Evolutionary conservation across 2,113 vertebrate genomes (phyloP).

Genomic region (Parotia lawesii): DNA sequence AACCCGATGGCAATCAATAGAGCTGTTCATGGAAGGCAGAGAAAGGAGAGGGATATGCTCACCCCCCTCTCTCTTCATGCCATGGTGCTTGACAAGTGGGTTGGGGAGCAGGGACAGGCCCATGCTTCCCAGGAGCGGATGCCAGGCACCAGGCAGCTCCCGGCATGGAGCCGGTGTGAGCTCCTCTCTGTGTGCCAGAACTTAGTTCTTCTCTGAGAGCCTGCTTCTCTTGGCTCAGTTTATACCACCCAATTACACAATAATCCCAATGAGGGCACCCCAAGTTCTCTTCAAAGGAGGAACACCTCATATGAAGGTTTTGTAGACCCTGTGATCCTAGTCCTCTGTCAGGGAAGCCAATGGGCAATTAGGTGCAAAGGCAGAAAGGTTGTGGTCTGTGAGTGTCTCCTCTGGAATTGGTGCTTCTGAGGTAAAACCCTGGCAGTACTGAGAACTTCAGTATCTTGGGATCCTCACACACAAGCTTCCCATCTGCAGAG

Average conservation of each 20-base stretch:
- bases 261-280: rapidly evolving
- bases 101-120: not conserved
- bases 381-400: not conserved
- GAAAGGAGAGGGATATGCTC: not conserved
- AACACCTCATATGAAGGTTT: rapidly evolving
- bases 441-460: not conserved
- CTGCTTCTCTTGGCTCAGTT: not conserved
- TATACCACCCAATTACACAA: not conserved
- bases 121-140: not conserved
- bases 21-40: conserved; percentile 48
- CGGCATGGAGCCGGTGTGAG: rapidly evolving
- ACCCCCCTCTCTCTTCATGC: not conserved
- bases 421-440: not conserved
- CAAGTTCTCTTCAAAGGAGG: not conserved
- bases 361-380: too few species aligned
- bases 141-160: not conserved
- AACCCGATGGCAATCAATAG: conserved; percentile 46
- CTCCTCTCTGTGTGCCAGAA: not conserved
- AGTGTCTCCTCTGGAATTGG: not conserved
- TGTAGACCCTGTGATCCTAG: not conserved
- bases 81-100: not conserved
- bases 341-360: not conserved
- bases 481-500: not conserved
- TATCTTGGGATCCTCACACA: not conserved
- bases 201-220: not conserved